Evolutionary conservation across 2,797 vertebrate genomes (phyloP).

Genomic region (Hyperoplus immaculatus): DNA sequence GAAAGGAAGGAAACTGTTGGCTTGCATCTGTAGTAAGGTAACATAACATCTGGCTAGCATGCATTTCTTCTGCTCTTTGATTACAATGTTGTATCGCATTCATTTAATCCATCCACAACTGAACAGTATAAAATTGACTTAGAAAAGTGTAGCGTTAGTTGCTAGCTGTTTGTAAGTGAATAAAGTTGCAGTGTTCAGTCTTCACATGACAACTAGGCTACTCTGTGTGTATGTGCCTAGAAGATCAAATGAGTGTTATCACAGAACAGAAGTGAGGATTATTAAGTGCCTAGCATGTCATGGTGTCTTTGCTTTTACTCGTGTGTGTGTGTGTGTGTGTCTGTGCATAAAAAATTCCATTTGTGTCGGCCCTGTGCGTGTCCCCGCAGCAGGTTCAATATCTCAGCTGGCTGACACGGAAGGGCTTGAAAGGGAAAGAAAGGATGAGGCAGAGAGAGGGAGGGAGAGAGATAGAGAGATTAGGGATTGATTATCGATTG

Average conservation of each 20-base stretch:
- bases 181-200: background rate
- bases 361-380: slow-evolving; percentile 26
- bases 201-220: no score
- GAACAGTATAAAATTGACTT: background rate
- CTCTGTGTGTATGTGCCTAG: no score
- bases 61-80: background rate
- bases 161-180: background rate
- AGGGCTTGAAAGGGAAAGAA: slow-evolving; percentile 40
- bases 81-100: background rate
- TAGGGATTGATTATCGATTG: slow-evolving; percentile 82
- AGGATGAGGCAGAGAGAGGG: slow-evolving; percentile 39
- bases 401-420: slow-evolving; percentile 50
- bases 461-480: slow-evolving; percentile 71
- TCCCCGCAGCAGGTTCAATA: slow-evolving; percentile 44
- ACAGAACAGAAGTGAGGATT: background rate
- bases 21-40: background rate
- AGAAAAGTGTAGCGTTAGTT: background rate
- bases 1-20: background rate
- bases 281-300: background rate
- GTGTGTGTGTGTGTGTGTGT: background rate
- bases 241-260: no score
- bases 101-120: background rate
- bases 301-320: background rate
- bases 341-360: background rate
- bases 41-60: background rate